Conservation (phyloP, 1,140 invertebrate genomes). For the Papilio xuthus region DNA sequence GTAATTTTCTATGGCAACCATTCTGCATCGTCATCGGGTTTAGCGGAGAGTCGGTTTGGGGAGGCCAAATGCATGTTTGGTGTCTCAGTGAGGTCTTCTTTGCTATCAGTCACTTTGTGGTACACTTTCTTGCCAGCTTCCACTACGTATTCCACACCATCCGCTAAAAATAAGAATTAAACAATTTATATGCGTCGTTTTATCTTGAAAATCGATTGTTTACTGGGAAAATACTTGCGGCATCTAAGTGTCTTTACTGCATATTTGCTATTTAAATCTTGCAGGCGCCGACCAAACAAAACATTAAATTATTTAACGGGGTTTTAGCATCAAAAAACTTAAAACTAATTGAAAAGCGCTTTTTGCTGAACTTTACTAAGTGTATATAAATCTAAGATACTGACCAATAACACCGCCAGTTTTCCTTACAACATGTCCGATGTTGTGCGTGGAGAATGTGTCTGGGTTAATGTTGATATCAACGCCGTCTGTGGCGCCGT, state of each 20-base stretch:
- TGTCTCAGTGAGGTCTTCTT: slow-evolving; percentile 75
- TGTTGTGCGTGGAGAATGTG: slow-evolving; percentile 87
- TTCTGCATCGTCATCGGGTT: slow-evolving; percentile 68
- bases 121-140: slow-evolving; percentile 80
- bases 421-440: slow-evolving; percentile 86
- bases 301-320: too few relatives aligned
- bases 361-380: too few relatives aligned
- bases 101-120: slow-evolving; percentile 73
- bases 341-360: too few relatives aligned
- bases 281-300: too few relatives aligned
- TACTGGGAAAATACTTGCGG: neutral
- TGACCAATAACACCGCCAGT: slow-evolving; percentile 87
- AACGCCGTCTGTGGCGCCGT: slow-evolving; percentile 78
- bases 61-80: slow-evolving; percentile 47
- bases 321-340: too few relatives aligned
- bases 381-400: neutral
- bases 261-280: neutral
- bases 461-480: slow-evolving; percentile 88
- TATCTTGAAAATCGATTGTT: neutral
- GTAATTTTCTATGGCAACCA: slow-evolving; percentile 68
- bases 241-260: neutral
- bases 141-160: slow-evolving; percentile 79
- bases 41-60: slow-evolving; percentile 28
- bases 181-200: neutral
- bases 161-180: slow-evolving; percentile 58